Evolutionary conservation across 2,888 invertebrate species (phyloP).

Genomic region (Apantesis nais): DNA sequence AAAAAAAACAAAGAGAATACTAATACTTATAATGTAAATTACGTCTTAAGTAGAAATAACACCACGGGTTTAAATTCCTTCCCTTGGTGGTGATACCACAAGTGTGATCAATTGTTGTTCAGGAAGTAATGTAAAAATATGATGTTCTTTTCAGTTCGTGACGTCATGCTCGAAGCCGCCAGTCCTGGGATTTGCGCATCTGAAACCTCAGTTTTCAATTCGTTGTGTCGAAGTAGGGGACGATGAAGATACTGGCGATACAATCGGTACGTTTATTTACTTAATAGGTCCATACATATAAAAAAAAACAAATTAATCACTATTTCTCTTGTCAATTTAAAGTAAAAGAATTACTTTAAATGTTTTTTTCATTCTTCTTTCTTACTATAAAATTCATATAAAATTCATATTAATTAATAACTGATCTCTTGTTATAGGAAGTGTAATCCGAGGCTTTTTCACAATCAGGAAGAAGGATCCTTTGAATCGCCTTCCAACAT

Average conservation of each 20-base stretch:
- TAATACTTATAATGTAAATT: too few relatives aligned
- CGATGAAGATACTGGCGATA: slow-evolving; percentile 96
- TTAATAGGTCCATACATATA: background rate
- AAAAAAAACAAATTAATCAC: background rate
- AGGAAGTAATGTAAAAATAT: background rate
- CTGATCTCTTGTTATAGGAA: slow-evolving; percentile 85
- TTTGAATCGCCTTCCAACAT: slow-evolving; percentile 97
- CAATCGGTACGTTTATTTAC: slow-evolving; percentile 87
- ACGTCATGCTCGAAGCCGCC: slow-evolving; percentile 99
- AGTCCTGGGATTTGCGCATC: slow-evolving; percentile 96
- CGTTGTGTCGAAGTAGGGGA: slow-evolving; percentile 99
- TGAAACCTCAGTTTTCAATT: slow-evolving; percentile 99
- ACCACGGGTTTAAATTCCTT: too few relatives aligned
- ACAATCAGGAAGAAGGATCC: slow-evolving; percentile 98
- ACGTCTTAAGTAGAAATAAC: too few relatives aligned
- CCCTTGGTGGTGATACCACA: too few relatives aligned
- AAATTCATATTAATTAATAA: background rate
- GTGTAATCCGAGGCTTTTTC: slow-evolving; percentile 98
- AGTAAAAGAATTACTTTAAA: too few relatives aligned
- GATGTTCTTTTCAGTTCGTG: slow-evolving; percentile 87
- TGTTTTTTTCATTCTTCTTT: too few relatives aligned
- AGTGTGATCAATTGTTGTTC: too few relatives aligned
- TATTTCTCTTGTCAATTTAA: too few relatives aligned
- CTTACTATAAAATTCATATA: too few relatives aligned
- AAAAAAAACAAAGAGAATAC: too few relatives aligned